Evolutionary conservation across 2,113 vertebrate genomes (phyloP), one percentile per base, ranked within the genome.

Genomic region (Psammodynastes pulverulentus): DNA sequence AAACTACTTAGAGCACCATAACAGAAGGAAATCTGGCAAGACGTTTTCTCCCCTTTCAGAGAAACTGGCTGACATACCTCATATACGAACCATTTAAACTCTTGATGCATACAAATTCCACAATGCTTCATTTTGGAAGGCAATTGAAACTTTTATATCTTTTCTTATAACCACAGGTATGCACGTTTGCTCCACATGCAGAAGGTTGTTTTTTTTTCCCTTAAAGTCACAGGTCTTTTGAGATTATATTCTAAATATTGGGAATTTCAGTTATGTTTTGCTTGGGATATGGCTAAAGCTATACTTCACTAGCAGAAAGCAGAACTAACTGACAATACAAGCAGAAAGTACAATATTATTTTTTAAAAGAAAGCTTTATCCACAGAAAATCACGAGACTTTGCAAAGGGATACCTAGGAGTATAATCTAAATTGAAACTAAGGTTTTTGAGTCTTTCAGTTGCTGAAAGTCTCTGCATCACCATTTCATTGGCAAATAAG

Each of bases 11-110:
- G 94, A 95, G 92, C 95, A 96, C 23, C 91, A 39, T 92, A 95
- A 62, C 91, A 54, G 91, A 94, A n/a, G 19, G 34, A 90, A 94
- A 89, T 29, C 94, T 96, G 95, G 93, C 95, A 96, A 94, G 95
- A 96, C 95, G 56, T 93, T 96, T 92, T 94, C 92, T 58, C 84
- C 93, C 90, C 92, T 94, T 95, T 95, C 95, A 96, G 93, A 95
- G 94, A 92, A 96, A 96, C 88, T 93, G 96, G 87, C 94, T 94
- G 92, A 94, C 91, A 91, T 94, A 91, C 90, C 7, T 67, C 0
- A n/a, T 72, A 96, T 92, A 87, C 93, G 95, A 95, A 94, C 91
- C 92, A 93, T 93, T 95, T 95, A 45, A 94, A 92, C 84, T 48
- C 10, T 91, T 93, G 93, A 92, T 92, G 92, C 90, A 54, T 58